Base-by-base conservation (phyloP, 35 echinoderm and acorn worm species). In the Heliocidaris tuberculata region DNA sequence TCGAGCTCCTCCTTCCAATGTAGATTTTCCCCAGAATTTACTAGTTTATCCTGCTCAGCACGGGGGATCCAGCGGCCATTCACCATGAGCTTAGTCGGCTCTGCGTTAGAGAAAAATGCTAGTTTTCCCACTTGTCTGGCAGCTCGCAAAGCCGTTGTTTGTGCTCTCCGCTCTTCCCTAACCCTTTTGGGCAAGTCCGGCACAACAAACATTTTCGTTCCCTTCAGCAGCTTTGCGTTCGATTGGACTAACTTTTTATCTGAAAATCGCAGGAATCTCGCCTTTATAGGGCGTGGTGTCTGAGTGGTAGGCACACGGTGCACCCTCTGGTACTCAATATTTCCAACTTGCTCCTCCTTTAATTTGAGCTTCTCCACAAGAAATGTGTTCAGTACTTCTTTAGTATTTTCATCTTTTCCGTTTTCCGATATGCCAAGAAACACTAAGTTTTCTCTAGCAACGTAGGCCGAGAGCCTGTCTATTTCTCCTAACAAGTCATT, bases 401-500 rank as follows among this genome's bases (percentile, higher is more conserved):
- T 10, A 10, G 86, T 88, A 10, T 13, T 30, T 32, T 88, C 86
- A 9, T 13, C 31, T 32, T 13, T 30, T 9, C 31, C 86, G 10
- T 13, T 31, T 32, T 88, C 86, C 31, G 86, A 30, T 9, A 88
- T 88, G 86, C 86, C 86, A 31, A 88, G 31, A 88, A 88, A 88
- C 9, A 88, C 86, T 9, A 88, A 10, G 31, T 88, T 88, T 30
- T 88, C 86, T 30, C 86, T 13, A 9, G 13, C 86, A 13, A 88
- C 86, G 31, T 88, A 88, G 86, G 31, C 9, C 10, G 13, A 31
- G 9, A 88, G 86, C 30, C 31, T 88, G 13, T 88, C 86, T 31
- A 88, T 13, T 32, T 88, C 86, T 16, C 30, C 31, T 32, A 9
- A 10, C 10, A 88, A 30, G 86, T 9, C 31, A 10, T 13, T 88